Evolutionary conservation across 1,140 invertebrate genomes (phyloP).

Genomic region (Chrysopa pallens): DNA sequence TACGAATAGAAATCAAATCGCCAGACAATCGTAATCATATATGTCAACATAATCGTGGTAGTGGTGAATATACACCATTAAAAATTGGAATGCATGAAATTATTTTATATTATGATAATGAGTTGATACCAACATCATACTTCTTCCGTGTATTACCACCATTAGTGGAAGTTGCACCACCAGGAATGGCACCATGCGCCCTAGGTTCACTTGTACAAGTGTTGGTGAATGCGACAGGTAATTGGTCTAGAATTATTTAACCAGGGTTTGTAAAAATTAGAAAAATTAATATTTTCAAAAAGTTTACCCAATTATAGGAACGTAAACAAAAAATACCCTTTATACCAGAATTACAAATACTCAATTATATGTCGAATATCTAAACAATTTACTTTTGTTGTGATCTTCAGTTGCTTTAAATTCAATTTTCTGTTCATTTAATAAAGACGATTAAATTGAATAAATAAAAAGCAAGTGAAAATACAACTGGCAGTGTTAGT

Average conservation of each 20-base stretch:
- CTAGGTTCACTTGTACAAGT: slow-evolving; percentile 89
- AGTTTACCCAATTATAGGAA: too few species aligned
- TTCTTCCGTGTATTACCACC: slow-evolving; percentile 77
- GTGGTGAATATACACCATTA: slow-evolving; percentile 69
- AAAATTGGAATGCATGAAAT: slow-evolving; percentile 86
- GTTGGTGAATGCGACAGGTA: slow-evolving; percentile 72
- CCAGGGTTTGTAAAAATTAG: too few species aligned
- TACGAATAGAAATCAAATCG: slow-evolving; percentile 54
- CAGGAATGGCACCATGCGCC: slow-evolving; percentile 86
- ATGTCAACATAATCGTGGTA: slow-evolving; percentile 38
- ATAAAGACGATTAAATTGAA: too few species aligned
- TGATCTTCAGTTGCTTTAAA: too few species aligned
- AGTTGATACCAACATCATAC: slow-evolving; percentile 33
- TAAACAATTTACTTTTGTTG: too few species aligned
- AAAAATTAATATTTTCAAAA: too few species aligned
- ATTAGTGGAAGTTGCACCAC: slow-evolving; percentile 64
- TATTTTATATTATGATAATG: slow-evolving; percentile 39
- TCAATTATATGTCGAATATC: too few species aligned
- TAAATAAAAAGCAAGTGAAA: too few species aligned
- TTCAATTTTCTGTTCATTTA: too few species aligned
- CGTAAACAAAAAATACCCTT: too few species aligned
- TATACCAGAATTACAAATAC: too few species aligned
- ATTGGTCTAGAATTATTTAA: background rate
- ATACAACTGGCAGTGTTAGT: too few species aligned
- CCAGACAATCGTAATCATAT: slow-evolving; percentile 41